A percentile compares a stretch with the other conserved stretches of the same genome.
Evolutionary conservation across 2,888 invertebrate species (phyloP).

Genomic region (Drosophila cracens): DNA sequence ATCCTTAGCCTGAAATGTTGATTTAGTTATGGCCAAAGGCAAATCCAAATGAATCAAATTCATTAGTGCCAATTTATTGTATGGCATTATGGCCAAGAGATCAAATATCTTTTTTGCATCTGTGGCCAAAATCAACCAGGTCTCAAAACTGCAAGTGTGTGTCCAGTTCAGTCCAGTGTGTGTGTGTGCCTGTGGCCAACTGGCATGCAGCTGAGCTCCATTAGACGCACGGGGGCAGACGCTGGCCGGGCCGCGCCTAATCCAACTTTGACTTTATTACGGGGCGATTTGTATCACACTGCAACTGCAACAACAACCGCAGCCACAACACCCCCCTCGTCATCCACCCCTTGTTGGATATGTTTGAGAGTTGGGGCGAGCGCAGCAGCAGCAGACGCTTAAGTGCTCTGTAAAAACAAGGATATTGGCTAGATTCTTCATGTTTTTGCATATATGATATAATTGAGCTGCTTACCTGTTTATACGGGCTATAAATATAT

Average conservation of each 20-base stretch:
- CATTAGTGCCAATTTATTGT: slow-evolving; percentile 77
- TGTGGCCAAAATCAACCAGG: slow-evolving; percentile 14
- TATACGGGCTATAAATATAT: not conserved
- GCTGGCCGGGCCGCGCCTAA: slow-evolving; percentile 62
- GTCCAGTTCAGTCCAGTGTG: not conserved
- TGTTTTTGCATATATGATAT: not conserved
- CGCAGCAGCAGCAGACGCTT: not conserved
- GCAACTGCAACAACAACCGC: slow-evolving; percentile 30
- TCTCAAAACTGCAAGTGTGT: slow-evolving; percentile 27
- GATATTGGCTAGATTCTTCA: not conserved
- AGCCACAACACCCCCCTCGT: slow-evolving; percentile 8
- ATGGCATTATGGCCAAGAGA: slow-evolving; percentile 36
- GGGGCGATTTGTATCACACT: slow-evolving; percentile 72
- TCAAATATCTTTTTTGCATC: slow-evolving; percentile 49
- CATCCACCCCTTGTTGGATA: not conserved
- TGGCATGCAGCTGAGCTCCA: slow-evolving; percentile 52
- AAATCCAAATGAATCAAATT: slow-evolving; percentile 77
- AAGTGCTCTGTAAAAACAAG: not conserved
- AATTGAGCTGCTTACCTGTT: not conserved
- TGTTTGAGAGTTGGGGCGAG: not conserved
- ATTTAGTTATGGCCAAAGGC: slow-evolving; percentile 72
- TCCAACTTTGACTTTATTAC: slow-evolving; percentile 78
- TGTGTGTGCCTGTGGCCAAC: slow-evolving; percentile 25
- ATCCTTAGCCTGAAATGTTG: slow-evolving; percentile 29
- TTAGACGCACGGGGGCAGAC: slow-evolving; percentile 14